Evolutionary conservation across 2,113 vertebrate genomes (phyloP).

Genomic region (Antigone vipio): DNA sequence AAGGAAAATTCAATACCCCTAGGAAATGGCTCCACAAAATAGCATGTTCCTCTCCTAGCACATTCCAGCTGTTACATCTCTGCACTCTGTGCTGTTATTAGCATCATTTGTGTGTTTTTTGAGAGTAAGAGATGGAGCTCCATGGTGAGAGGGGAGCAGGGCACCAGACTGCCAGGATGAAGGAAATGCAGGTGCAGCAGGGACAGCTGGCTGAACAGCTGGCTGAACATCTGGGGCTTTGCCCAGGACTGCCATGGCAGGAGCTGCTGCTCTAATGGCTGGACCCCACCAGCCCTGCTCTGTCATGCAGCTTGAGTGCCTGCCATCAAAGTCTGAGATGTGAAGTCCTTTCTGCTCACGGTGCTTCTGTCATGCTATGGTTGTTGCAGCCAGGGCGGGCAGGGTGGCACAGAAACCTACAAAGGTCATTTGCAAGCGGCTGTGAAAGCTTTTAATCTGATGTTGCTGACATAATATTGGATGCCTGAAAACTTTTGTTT

Average conservation of each 20-base stretch:
- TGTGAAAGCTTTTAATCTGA: neutral
- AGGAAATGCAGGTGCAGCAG: neutral
- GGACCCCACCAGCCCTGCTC: neutral
- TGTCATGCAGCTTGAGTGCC: rapidly evolving
- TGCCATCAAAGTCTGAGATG: rapidly evolving
- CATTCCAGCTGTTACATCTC: rapidly evolving
- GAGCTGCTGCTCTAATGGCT: neutral
- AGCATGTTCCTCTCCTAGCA: neutral
- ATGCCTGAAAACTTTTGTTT: neutral
- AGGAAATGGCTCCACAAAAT: neutral
- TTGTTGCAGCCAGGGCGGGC: rapidly evolving
- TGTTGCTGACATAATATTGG: neutral
- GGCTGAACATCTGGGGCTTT: neutral
- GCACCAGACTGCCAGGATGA: neutral
- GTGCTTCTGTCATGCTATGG: rapidly evolving
- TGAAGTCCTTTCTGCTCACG: neutral
- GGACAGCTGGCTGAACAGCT: neutral
- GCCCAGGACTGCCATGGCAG: neutral
- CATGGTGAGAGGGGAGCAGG: neutral
- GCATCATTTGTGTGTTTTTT: rapidly evolving
- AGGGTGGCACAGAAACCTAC: neutral
- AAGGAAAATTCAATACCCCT: neutral
- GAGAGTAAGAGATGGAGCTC: neutral
- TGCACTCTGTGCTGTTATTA: neutral
- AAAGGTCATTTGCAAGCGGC: neutral